Evolutionary conservation across 2,888 invertebrate species (phyloP).

Genomic region (Stegophylla sp.): DNA sequence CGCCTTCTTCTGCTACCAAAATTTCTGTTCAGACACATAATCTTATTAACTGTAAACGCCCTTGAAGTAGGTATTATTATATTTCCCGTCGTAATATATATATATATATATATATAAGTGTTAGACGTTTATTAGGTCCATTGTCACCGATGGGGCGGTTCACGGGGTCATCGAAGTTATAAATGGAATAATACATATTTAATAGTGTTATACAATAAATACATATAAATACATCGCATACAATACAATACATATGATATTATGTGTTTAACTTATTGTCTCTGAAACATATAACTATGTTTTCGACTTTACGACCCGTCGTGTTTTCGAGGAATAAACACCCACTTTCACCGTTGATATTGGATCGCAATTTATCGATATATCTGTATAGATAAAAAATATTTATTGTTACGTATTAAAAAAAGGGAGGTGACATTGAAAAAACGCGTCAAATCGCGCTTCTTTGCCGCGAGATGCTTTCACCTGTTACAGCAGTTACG

Average conservation of each 20-base stretch:
- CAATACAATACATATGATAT: too few relatives aligned
- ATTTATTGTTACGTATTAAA: conserved; percentile 11
- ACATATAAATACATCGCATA: background rate
- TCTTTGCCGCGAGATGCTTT: conserved; percentile 24
- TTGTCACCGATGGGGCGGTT: too few relatives aligned
- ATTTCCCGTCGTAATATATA: too few relatives aligned
- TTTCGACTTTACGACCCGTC: background rate
- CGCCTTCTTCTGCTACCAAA: too few relatives aligned
- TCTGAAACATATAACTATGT: background rate
- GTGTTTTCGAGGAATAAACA: conserved; percentile 11
- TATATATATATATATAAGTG: too few relatives aligned
- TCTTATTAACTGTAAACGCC: too few relatives aligned
- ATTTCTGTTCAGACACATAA: too few relatives aligned
- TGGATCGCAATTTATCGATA: background rate
- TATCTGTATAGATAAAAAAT: background rate
- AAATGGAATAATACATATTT: too few relatives aligned
- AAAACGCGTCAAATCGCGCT: conserved; percentile 17
- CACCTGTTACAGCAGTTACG: conserved; percentile 24
- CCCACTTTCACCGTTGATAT: conserved; percentile 27
- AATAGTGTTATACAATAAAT: too few relatives aligned
- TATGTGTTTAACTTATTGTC: background rate
- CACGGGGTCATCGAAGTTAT: too few relatives aligned
- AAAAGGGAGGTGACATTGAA: conserved; percentile 5
- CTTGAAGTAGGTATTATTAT: too few relatives aligned
- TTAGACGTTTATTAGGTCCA: too few relatives aligned